Base-by-base conservation (phyloP, 1,140 invertebrate species). In the Acyrthosiphon pisum region DNA sequence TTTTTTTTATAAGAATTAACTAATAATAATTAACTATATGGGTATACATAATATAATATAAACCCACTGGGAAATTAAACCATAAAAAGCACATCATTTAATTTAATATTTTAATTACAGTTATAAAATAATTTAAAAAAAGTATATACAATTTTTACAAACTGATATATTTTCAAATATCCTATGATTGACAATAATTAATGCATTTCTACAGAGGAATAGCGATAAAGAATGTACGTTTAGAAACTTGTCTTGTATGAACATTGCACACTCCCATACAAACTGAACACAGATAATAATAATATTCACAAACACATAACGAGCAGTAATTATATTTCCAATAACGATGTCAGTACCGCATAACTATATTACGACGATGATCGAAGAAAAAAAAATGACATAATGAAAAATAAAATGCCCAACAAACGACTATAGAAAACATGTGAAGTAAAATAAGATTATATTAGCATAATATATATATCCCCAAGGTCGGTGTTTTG, bases 271-370 rank as follows among this genome's bases (percentile, higher is more conserved):
- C 41, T 41, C 7, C 18, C 35, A 41, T 83, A 50, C 6, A 18
- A n/a, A 22, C 11, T n/a, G 30, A 86, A n/a, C n/a, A 86, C 11
- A 88, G 46, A 50, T 88, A 48, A 50, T 48, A 88, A 22, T 89
- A 88, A 22, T 89, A 89, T 89, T 89, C 87, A 89, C n/a, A 23
- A 88, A 53, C 86, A 1, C n/a, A 89, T 53, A 89, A 89, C n/a
- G 50, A 26, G 22, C 37, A 60, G 88, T 90, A 90, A 90, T 60
- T 90, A 60, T 41, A 30, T 60, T 18, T 90, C 11, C 37, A 60
- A 53, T 11, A 26, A 56, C 37, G 37, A 41, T 44, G 37, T 60
- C 88, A 41, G 30, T 41, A 8, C n/a, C 53, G 88, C 9, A 89
- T 60, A 41, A 60, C 14, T 46, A 87, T 87, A 87, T 46, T 6